Evolutionary conservation across 2,113 vertebrate genomes (phyloP).

Genomic region (Mus musculus): GRCm39 chr7:144042501-144043000

Average conservation of each 20-base stretch:
- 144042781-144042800: not conserved
- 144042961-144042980: constrained; percentile 99
- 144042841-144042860: not conserved
- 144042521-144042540: not conserved
- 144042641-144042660: not conserved
- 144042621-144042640: not conserved
- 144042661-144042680: not conserved
- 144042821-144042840: constrained; percentile 33
- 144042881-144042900: constrained; percentile 54
- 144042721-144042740: not conserved
- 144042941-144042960: constrained; percentile 97
- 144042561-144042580: constrained; percentile 79
- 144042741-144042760: not conserved
- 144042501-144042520: constrained; percentile 71
- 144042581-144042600: not conserved
- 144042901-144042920: constrained; percentile 65
- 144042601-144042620: constrained; percentile 31
- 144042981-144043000: constrained; percentile 99
- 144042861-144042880: constrained; percentile 53
- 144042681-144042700: not conserved
- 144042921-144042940: constrained; percentile 95
- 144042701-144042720: not conserved
- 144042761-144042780: not conserved
- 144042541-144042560: not conserved
- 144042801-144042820: constrained; percentile 67